Conservation (phyloP, 2,113 vertebrate species). For the Parotia lawesii region DNA sequence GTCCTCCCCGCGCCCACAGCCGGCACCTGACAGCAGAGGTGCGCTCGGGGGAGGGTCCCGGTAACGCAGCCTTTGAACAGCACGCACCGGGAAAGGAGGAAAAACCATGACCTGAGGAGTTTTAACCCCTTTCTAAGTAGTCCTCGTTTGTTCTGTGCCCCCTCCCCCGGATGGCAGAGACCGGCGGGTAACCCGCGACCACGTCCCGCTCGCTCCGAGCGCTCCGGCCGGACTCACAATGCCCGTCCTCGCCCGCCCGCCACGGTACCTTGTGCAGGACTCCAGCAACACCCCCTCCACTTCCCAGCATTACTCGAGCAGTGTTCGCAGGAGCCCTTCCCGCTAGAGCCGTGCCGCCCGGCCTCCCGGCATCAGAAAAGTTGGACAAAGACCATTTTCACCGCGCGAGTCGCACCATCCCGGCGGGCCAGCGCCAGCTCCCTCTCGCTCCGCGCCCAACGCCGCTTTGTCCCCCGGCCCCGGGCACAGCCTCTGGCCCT, state of each 20-base stretch:
- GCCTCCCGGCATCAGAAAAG: slow-evolving; percentile 3
- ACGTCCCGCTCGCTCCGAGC: background rate
- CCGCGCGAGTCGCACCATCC: background rate
- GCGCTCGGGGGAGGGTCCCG: background rate
- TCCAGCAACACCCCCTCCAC: background rate
- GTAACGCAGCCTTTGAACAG: background rate
- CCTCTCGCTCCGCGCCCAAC: background rate
- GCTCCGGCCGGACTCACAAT: background rate
- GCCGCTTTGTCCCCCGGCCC: slow-evolving; percentile 1
- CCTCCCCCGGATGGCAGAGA: background rate
- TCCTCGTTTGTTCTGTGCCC: background rate
- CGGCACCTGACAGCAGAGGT: background rate
- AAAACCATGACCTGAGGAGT: background rate
- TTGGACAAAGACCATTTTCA: slow-evolving; percentile 24
- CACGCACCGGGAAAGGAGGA: background rate
- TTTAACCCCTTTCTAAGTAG: background rate
- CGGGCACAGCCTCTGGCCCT: background rate
- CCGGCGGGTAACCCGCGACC: background rate
- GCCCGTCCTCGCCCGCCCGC: background rate
- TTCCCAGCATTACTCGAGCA: background rate
- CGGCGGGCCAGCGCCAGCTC: background rate
- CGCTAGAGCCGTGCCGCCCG: background rate
- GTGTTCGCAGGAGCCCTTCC: background rate
- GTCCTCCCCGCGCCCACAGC: background rate
- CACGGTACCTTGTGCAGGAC: slow-evolving; percentile 3